These are phyloP conservation scores for Sus cebifrons DNA, from an alignment of 2,797 vertebrate species.

Conservation along the genomic window DNA sequence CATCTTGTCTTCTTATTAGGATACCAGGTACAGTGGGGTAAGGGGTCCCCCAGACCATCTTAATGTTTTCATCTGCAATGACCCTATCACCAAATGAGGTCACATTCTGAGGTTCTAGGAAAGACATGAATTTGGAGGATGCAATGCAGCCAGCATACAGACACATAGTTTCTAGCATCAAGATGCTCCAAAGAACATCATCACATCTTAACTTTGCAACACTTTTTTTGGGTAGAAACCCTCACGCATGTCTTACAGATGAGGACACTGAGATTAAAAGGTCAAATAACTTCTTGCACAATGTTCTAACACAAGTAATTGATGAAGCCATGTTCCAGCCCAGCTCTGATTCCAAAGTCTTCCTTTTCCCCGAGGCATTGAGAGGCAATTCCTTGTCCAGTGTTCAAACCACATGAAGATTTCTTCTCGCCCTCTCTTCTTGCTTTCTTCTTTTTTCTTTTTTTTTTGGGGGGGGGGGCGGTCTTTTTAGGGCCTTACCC, in stretches of 20 bases:
- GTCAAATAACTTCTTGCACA: neutral
- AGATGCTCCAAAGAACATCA: fast-evolving
- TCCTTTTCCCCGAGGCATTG: neutral
- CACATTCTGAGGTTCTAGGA: neutral
- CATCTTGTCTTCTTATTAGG: neutral
- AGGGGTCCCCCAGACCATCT: neutral
- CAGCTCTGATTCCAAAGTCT: neutral
- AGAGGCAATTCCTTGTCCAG: neutral
- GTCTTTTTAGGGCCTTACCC: no score
- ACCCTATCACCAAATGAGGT: no score
- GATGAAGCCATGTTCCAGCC: neutral
- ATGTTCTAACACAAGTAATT: fast-evolving
- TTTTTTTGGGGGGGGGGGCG: no score
- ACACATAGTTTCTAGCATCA: fast-evolving
- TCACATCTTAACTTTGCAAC: neutral
- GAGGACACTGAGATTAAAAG: neutral
- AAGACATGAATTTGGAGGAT: neutral
- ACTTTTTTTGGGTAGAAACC: neutral
- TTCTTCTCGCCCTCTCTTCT: neutral
- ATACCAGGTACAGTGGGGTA: fast-evolving
- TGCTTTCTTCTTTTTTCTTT: no score
- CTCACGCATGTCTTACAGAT: neutral
- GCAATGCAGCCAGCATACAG: neutral
- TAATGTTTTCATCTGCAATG: no score
- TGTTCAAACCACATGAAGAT: fast-evolving